Base-by-base conservation (phyloP, 2,888 invertebrate species). In the Pilophorus perplexus region DNA sequence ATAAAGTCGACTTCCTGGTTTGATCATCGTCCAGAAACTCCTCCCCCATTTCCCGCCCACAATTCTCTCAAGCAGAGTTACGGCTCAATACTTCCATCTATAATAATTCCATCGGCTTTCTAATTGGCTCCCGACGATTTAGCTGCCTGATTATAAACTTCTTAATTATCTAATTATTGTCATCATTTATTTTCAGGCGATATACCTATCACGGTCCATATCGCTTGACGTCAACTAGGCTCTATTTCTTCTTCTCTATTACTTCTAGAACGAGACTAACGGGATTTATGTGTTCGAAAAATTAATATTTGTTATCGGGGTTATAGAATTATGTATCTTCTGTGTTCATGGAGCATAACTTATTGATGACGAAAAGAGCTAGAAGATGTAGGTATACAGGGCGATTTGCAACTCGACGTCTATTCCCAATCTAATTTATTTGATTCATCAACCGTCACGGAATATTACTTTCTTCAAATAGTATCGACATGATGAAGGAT, bases 71-170 rank as follows among this genome's bases (percentile, higher is more conserved):
- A 8, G 12, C 33, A n/a, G 42, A 6, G n/a, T 6, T 42, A 22
- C 22, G 55, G 38, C 55, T 55, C 55, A 40, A 55, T 55, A 23
- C 38, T 12, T 33, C 37, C 38, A 55, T 55, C 40, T 22, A 55
- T 55, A 38, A 55, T 38, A 52, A 38, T 38, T 55, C 38, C 55
- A 12, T 2, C 12, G 4, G 22, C 20, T 16, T n/a, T 22, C 37
- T 55, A 55, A 55, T 55, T 55, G 55, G 55, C 55, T 55, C 37
- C 37, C 37, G 22, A 55, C 14, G 40, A 55, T 55, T 55, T 55
- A 55, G n/a, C 38, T 33, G 37, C n/a, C 55, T 40, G 38, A 55
- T 55, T 55, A 55, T 55, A 55, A 55, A 33, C 55, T 12, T 18
- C 23, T 55, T 55, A 38, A 55, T 55, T 55, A 38, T 38, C 20